Percentiles rank a stretch among this genome's conserved stretches.
Evolutionary conservation across 2,888 invertebrate genomes (phyloP).

Genomic region (Tholera decimalis): DNA sequence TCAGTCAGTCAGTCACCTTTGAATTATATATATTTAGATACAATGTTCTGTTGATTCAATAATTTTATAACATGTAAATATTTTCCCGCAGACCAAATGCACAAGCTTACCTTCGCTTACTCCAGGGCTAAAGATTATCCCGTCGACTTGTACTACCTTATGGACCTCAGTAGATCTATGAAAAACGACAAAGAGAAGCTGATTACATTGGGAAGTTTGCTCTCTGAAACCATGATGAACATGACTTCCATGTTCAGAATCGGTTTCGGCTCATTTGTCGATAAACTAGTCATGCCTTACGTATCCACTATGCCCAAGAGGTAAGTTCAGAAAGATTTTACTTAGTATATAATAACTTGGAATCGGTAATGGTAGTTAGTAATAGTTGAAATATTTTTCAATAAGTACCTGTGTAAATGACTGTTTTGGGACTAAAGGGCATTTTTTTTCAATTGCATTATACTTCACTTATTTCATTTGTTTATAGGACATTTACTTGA

Average conservation of each 20-base stretch:
- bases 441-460: too few relatives aligned
- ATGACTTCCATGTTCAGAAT: slow-evolving; percentile 98
- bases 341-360: not conserved
- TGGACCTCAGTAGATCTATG: slow-evolving; percentile 99
- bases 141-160: slow-evolving; percentile 99
- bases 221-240: slow-evolving; percentile 97
- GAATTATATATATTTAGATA: too few relatives aligned
- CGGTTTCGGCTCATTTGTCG: slow-evolving; percentile 98
- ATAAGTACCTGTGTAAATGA: slow-evolving; percentile 2
- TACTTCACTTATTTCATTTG: too few relatives aligned
- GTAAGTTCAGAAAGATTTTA: slow-evolving; percentile 89
- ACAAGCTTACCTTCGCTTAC: slow-evolving; percentile 94
- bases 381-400: too few relatives aligned
- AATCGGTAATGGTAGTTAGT: too few relatives aligned
- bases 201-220: slow-evolving; percentile 95
- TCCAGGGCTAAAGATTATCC: slow-evolving; percentile 98
- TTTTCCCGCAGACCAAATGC: slow-evolving; percentile 93
- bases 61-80: slow-evolving; percentile 5
- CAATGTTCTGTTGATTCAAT: slow-evolving; percentile 26
- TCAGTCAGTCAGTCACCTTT: too few relatives aligned
- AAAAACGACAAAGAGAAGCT: slow-evolving; percentile 99
- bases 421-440: slow-evolving; percentile 34
- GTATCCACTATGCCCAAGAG: slow-evolving; percentile 97
- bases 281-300: slow-evolving; percentile 99
- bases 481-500: too few relatives aligned